phyloP scores from a whole-genome alignment of 2,888 invertebrate species.

The Dexiosoma caninum region DNA sequence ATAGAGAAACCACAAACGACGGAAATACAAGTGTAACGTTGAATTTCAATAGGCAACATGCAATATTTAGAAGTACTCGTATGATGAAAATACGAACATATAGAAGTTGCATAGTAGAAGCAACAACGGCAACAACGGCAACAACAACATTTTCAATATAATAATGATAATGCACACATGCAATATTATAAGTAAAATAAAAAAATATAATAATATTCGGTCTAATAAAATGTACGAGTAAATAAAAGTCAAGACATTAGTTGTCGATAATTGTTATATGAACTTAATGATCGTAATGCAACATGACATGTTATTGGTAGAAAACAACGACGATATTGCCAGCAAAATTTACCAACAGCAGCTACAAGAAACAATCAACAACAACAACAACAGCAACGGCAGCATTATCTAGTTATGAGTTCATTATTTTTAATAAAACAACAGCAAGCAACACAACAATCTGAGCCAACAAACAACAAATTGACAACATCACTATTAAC shows the following conservation, averaged over 20 bases:
- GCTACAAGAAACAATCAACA: conserved; percentile 23
- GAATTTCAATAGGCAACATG: conserved; percentile 35
- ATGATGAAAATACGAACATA: conserved; percentile 40
- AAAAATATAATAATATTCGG: conserved; percentile 27
- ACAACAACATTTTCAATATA: conserved; percentile 15
- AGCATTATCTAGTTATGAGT: conserved; percentile 54
- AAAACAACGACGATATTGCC: conserved; percentile 33
- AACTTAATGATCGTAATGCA: conserved; percentile 59
- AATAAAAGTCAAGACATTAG: conserved; percentile 46
- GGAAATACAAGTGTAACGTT: conserved; percentile 59
- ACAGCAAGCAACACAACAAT: conserved; percentile 37
- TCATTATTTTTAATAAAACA: conserved; percentile 50
- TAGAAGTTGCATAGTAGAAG: conserved; percentile 1
- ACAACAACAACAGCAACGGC: conserved; percentile 9
- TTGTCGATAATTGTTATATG: conserved; percentile 59
- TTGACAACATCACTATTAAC: conserved; percentile 62
- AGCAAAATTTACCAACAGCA: conserved; percentile 16
- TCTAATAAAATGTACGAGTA: conserved; percentile 39
- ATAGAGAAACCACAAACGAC: conserved; percentile 51
- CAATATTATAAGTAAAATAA: conserved; percentile 29
- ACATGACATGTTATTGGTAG: conserved; percentile 63
- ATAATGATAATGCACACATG: conserved; percentile 33
- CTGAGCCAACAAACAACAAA: conserved; percentile 52
- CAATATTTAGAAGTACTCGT: conserved; percentile 47
- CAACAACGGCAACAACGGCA: conserved; percentile 22